Evolutionary conservation across 1,140 invertebrate genomes (phyloP), one percentile per base, ranked within the genome.

Genomic region (Hycleus cichorii): DNA sequence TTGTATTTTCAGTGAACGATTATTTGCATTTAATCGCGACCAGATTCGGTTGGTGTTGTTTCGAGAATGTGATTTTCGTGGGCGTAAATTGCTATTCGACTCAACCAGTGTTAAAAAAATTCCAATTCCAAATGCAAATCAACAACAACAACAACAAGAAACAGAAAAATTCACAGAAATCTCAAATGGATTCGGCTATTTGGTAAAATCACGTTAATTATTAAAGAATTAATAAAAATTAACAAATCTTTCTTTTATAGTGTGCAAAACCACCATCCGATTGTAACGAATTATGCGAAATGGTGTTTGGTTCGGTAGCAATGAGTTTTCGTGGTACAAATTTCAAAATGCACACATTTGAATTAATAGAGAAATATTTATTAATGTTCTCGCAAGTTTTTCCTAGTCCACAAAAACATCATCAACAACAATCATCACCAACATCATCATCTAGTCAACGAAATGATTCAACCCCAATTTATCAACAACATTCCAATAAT

Each of bases 291-390:
- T 75, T 94, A 62, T 87, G 89, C 62, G 92, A 94, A 80, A 90
- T 94, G 86, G 85, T 93, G 64, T 94, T 94, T 73, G 92, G 92
- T 3, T 86, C 89, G 3, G 88, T 91, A 27, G 87, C 89, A 0
- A 89, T 94, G 84, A 88, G 88, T 58, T 92, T 85, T 74, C 83
- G 84, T 67, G 91, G 89, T 45, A 83, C 88, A 5, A 86, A 88
- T n/a, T 78, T 90, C 39, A 93, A 93, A 80, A 85, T 89, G 32
- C 87, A 89, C 68, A 82, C 81, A 62, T 78, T 93, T 66, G 81
- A 84, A 65, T 81, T 83, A 42, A 42, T 39, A 6, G 89, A 90
- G 24, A 76, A 80, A 2, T 80, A 84, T 42, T 72, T 89, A 18
- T 18, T 18, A 18, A 85, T 90, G 81, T 83, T 86, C 62, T 86